Conservation (phyloP, 1,140 invertebrate genomes). For the Platyura marginata region DNA sequence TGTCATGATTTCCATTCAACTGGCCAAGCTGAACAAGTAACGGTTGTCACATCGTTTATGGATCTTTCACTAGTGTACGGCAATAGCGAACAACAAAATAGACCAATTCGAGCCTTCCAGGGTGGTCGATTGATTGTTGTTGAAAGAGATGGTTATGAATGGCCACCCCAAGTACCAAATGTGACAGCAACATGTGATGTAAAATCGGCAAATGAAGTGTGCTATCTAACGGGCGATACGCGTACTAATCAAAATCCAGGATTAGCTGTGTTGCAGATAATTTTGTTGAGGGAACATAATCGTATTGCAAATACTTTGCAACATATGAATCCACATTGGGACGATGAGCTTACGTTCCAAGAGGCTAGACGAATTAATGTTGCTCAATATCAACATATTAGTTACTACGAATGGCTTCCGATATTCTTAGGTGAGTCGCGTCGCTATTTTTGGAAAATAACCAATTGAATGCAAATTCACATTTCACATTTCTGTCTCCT, state of each 20-base stretch:
- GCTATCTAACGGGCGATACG: constrained; percentile 57
- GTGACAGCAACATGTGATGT: constrained; percentile 40
- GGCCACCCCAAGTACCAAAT: constrained; percentile 46
- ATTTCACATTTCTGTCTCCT: constrained; percentile 6
- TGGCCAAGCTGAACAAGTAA: constrained; percentile 61
- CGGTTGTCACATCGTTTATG: constrained; percentile 64
- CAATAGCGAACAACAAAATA: constrained; percentile 40
- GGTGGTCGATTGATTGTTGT: constrained; percentile 45
- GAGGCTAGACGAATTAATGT: constrained; percentile 63
- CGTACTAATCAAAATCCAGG: constrained; percentile 76
- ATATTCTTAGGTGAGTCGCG: constrained; percentile 44
- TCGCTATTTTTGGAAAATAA: too few species aligned
- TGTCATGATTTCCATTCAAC: constrained; percentile 34
- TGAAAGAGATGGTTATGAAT: constrained; percentile 40
- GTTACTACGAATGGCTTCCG: constrained; percentile 73
- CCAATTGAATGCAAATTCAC: background rate
- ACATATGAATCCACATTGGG: constrained; percentile 69
- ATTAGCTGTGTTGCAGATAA: constrained; percentile 60
- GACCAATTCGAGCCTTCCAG: constrained; percentile 36
- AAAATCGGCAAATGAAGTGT: constrained; percentile 35
- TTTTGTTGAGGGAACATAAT: constrained; percentile 82
- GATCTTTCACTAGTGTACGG: constrained; percentile 77
- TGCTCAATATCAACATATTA: constrained; percentile 67
- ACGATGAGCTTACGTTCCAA: constrained; percentile 72
- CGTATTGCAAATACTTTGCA: constrained; percentile 53